Evolutionary conservation across 1,140 invertebrate genomes (phyloP).

Genomic region (Nephotettix cincticeps): DNA sequence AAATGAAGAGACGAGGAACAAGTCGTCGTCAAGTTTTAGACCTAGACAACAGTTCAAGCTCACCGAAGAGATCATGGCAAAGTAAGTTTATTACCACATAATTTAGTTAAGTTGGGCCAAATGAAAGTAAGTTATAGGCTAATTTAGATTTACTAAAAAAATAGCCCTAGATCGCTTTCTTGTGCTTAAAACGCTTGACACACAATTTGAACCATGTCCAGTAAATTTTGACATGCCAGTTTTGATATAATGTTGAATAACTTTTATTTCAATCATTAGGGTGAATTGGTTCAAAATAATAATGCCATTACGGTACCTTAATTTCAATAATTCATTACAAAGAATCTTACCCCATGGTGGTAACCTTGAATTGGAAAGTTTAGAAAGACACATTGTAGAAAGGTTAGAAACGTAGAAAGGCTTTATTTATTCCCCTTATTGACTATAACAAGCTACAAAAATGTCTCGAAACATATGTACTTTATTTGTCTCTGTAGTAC

Average conservation of each 20-base stretch:
- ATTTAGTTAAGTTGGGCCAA: no score
- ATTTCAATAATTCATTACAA: no score
- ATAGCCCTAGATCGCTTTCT: not conserved
- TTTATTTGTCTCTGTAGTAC: no score
- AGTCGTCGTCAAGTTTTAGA: slow-evolving; percentile 34
- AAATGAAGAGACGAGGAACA: slow-evolving; percentile 29
- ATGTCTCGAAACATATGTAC: no score
- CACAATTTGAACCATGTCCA: not conserved
- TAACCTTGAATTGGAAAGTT: no score
- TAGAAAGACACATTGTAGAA: not conserved
- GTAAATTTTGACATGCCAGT: not conserved
- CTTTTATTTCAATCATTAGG: no score
- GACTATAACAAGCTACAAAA: no score
- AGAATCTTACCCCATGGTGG: no score
- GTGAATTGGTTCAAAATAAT: no score
- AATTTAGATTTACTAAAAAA: not conserved
- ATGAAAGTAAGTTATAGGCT: no score
- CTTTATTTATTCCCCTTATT: not conserved
- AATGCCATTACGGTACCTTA: no score
- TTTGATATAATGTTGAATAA: not conserved
- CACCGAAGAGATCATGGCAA: slow-evolving; percentile 36
- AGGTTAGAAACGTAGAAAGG: not conserved
- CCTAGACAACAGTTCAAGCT: slow-evolving; percentile 29
- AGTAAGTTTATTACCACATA: no score
- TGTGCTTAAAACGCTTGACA: not conserved